Conservation (phyloP, 2,113 vertebrate genomes). For the Vimba vimba region DNA sequence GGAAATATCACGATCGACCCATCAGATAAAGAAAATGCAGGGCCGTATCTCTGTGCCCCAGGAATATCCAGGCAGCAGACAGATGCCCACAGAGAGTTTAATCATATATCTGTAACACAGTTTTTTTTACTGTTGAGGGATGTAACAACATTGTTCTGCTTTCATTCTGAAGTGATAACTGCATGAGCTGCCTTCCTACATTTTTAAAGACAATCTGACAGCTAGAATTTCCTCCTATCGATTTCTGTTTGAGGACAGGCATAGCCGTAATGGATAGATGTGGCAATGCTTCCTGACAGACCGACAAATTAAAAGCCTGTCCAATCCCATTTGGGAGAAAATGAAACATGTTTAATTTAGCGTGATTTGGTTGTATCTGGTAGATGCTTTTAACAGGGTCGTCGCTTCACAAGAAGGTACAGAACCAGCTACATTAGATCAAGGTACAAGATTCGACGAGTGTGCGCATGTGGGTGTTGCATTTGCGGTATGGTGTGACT, state of each 20-base stretch:
- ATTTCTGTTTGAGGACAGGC: constrained; percentile 45
- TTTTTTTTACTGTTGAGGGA: constrained; percentile 20
- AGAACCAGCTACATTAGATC: constrained; percentile 35
- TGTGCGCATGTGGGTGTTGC: constrained; percentile 1
- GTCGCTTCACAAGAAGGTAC: constrained; percentile 8
- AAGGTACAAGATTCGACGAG: constrained; percentile 17
- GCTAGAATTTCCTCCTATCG: constrained; percentile 32
- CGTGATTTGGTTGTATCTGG: constrained; percentile 7
- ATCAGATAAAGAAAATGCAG: constrained; percentile 35
- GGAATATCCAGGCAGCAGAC: constrained; percentile 30
- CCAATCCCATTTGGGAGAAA: constrained; percentile 32
- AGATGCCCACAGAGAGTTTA: constrained; percentile 23
- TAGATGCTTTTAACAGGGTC: background rate
- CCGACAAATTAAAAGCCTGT: constrained; percentile 42
- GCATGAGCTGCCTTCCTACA: constrained; percentile 22
- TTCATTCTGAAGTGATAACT: constrained; percentile 33
- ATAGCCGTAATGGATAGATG: constrained; percentile 38
- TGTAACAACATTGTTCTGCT: constrained; percentile 54
- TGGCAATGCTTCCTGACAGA: constrained; percentile 33
- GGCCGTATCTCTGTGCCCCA: constrained; percentile 28
- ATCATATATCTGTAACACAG: constrained; percentile 30
- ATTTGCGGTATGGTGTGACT: constrained; percentile 8
- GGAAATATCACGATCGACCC: constrained; percentile 11
- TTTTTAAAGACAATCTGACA: constrained; percentile 51
- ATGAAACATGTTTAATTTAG: constrained; percentile 34